Conservation (phyloP, 2,888 invertebrate genomes). For the Ophraella communa region DNA sequence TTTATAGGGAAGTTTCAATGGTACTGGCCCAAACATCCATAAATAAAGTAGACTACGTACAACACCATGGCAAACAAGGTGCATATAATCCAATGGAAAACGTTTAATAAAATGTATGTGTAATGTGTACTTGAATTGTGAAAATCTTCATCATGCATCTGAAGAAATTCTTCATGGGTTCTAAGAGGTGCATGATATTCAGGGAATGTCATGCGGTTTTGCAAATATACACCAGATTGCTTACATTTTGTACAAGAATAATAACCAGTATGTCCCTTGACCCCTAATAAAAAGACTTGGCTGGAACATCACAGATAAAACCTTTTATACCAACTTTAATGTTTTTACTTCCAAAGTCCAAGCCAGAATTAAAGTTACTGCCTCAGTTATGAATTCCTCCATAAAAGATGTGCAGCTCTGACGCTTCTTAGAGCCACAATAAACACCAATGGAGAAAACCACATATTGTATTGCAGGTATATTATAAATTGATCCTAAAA, state of each 20-base stretch:
- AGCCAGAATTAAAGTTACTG: background rate
- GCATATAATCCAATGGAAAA: background rate
- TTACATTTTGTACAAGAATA: background rate
- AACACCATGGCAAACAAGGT: background rate
- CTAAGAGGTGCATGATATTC: background rate
- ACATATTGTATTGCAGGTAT: background rate
- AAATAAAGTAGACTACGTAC: background rate
- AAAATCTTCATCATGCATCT: no score
- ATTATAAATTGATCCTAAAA: background rate
- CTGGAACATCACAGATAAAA: background rate
- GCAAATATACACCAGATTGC: background rate
- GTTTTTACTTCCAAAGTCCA: background rate
- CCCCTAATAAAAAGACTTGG: background rate
- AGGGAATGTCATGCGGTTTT: background rate
- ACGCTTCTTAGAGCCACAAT: no score
- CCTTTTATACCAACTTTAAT: background rate
- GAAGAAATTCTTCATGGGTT: background rate
- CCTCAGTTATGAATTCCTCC: no score
- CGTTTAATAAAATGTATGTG: background rate
- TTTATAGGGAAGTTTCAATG: background rate
- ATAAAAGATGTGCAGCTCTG: no score
- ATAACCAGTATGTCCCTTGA: background rate
- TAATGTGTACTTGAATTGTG: background rate
- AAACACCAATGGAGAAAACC: background rate
- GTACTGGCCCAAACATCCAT: background rate